Conservation (phyloP, 1,140 invertebrate species). For the Agrypnia vestita region DNA sequence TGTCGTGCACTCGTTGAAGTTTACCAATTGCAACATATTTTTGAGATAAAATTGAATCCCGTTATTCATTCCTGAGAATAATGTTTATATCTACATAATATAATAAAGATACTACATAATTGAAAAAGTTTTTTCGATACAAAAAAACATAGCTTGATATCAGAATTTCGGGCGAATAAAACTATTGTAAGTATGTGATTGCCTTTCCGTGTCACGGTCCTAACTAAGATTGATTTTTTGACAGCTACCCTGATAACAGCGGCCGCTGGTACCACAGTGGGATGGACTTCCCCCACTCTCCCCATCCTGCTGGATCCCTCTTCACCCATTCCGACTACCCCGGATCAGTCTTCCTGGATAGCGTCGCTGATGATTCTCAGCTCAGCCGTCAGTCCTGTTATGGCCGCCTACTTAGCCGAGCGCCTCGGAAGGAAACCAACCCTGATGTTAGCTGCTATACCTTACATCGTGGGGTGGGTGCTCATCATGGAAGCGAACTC, state of each 20-base stretch:
- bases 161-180: no score
- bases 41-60: no score
- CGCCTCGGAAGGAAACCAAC: conserved; percentile 80
- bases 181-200: no score
- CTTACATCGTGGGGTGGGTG: conserved; percentile 79
- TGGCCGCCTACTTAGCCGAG: conserved; percentile 71
- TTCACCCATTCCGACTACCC: conserved; percentile 71
- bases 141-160: no score
- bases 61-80: no score
- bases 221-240: conserved; percentile 4
- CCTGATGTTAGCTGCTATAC: conserved; percentile 76
- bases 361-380: conserved; percentile 74
- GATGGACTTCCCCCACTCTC: conserved; percentile 77
- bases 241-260: conserved; percentile 71
- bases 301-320: conserved; percentile 69
- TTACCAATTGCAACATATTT: no score
- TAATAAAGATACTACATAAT: no score
- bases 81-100: no score
- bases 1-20: no score
- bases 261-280: conserved; percentile 71
- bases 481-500: conserved; percentile 75
- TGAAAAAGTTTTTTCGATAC: no score
- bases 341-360: conserved; percentile 78
- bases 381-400: conserved; percentile 70
- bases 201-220: no score